Evolutionary conservation across 2,888 invertebrate species (phyloP).

Genomic region (Pyrrhia umbra): DNA sequence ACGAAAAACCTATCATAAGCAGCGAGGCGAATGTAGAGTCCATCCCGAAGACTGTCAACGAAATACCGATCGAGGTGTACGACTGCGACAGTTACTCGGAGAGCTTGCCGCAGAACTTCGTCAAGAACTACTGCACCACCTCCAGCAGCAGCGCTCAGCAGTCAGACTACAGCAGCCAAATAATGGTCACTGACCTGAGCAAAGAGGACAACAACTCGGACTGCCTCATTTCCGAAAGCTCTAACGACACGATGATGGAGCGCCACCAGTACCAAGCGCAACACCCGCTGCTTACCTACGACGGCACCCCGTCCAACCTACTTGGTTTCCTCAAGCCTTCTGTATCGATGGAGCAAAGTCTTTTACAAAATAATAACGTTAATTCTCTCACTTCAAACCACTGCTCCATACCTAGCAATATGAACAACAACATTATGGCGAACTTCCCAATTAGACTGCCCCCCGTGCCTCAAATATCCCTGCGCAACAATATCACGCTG

Average conservation of each 20-base stretch:
- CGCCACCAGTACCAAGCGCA: conserved; percentile 78
- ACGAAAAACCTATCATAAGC: conserved; percentile 58
- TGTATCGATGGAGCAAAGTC: conserved; percentile 78
- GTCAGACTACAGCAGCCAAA: conserved; percentile 72
- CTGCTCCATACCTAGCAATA: conserved; percentile 73
- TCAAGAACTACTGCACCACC: conserved; percentile 76
- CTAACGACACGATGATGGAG: conserved; percentile 78
- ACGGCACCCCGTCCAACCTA: conserved; percentile 75
- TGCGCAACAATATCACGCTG: conserved; percentile 81
- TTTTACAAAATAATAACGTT: conserved; percentile 77
- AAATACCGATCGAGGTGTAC: conserved; percentile 84
- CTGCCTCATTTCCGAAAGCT: conserved; percentile 82
- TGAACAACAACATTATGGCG: conserved; percentile 82
- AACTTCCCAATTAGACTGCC: conserved; percentile 85
- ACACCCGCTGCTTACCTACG: conserved; percentile 76
- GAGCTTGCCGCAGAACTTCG: conserved; percentile 77
- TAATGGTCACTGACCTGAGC: conserved; percentile 78
- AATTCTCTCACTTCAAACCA: conserved; percentile 77
- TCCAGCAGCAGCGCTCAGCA: conserved; percentile 69
- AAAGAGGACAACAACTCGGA: conserved; percentile 85
- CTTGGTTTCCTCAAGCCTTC: conserved; percentile 80
- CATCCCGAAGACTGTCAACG: conserved; percentile 73
- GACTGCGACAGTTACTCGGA: conserved; percentile 86
- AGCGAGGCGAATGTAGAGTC: conserved; percentile 71
- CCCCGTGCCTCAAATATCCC: conserved; percentile 75